phyloP scores from a whole-genome alignment of 2,888 invertebrate species.

The Nephrotoma guestfalica region DNA sequence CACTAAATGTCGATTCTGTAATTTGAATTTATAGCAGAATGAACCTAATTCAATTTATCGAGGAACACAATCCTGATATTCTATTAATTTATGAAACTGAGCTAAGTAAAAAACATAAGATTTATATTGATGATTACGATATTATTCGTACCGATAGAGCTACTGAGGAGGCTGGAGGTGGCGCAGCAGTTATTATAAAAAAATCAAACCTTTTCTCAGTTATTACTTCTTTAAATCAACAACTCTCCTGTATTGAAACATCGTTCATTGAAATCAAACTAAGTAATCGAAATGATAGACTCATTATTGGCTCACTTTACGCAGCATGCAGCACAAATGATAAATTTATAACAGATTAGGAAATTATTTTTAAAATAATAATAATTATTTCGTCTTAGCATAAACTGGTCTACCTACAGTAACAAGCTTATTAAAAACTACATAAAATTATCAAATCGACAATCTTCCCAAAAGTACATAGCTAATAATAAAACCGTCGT shows the following conservation, averaged over 20 bases:
- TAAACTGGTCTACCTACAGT: not conserved
- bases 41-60: not conserved
- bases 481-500: not conserved
- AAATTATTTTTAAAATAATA: not conserved
- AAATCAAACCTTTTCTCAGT: no score
- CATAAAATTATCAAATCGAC: no score
- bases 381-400: no score
- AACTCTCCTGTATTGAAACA: not conserved
- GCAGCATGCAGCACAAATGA: not conserved
- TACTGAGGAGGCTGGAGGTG: no score
- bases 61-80: slow-evolving; percentile 4
- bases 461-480: no score
- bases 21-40: slow-evolving; percentile 2
- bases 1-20: slow-evolving; percentile 6
- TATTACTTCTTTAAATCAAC: not conserved
- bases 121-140: not conserved
- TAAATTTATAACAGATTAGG: not conserved
- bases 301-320: not conserved
- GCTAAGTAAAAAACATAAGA: not conserved
- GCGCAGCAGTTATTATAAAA: no score
- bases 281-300: not conserved
- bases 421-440: not conserved
- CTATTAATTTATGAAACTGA: slow-evolving; percentile 7
- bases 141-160: slow-evolving; percentile 1
- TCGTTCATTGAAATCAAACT: not conserved